A percentile compares a stretch with the other conserved stretches of the same genome.
Conservation (phyloP, 2,797 vertebrate genomes). For the Crocodylus rhombifer region DNA sequence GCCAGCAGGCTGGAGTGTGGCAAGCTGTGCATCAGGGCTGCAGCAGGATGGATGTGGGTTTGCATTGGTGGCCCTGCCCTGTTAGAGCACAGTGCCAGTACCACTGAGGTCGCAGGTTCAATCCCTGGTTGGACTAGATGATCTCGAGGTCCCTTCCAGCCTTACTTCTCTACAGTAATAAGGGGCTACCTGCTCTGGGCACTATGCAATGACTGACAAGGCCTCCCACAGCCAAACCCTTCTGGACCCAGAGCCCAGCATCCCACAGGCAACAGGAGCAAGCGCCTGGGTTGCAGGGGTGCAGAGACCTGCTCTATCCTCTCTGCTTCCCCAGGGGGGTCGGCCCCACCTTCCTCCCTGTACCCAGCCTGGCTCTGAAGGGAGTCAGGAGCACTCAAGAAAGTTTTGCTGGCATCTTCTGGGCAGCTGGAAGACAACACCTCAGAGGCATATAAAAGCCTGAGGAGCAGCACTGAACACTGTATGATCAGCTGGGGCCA, state of each 20-base stretch:
- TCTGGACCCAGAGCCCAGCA: neutral
- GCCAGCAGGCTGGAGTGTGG: neutral
- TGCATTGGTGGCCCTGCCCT: neutral
- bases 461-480: neutral
- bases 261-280: neutral
- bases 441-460: neutral
- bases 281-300: accelerated
- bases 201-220: neutral
- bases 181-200: neutral
- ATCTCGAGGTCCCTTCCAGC: neutral
- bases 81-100: too few relatives aligned
- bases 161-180: neutral
- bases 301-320: too few relatives aligned
- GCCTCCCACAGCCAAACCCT: neutral
- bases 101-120: too few relatives aligned
- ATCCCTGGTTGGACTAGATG: too few relatives aligned
- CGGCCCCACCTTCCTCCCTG: too few relatives aligned
- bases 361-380: too few relatives aligned
- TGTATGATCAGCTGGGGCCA: neutral
- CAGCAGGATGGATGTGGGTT: neutral
- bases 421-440: constrained; percentile 22
- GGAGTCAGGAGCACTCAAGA: neutral
- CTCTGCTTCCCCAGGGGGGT: too few relatives aligned
- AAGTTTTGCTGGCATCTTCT: neutral
- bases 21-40: neutral